These are phyloP conservation scores for Parazoanthus darwini DNA, from an alignment of 92 coral and sea anemone species.

Conservation along the genomic window DNA sequence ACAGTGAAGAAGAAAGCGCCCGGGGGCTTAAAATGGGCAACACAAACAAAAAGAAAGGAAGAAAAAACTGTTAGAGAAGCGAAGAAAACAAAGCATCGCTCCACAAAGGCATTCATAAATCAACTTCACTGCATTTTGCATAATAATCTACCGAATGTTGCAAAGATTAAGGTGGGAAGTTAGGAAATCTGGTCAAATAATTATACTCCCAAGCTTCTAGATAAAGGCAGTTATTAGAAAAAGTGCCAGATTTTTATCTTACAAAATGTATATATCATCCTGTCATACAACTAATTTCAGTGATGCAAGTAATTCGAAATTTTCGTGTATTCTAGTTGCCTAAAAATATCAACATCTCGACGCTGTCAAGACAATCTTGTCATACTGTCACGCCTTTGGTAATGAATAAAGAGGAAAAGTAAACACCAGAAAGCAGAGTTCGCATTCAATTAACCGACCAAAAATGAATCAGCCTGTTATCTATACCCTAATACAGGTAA, in stretches of 20 bases:
- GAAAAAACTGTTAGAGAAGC: background rate
- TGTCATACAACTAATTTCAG: conserved; percentile 29
- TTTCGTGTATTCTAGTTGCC: conserved; percentile 1
- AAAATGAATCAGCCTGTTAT: background rate
- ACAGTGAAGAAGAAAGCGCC: background rate
- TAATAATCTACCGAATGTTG: background rate
- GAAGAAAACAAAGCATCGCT: background rate
- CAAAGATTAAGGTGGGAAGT: background rate
- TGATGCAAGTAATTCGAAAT: conserved; percentile 19
- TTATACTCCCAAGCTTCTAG: background rate
- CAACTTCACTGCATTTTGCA: background rate
- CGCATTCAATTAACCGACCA: background rate
- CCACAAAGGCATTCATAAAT: background rate
- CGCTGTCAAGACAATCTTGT: background rate
- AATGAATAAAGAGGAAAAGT: background rate
- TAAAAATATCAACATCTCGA: conserved; percentile 4
- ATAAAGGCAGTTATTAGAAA: background rate
- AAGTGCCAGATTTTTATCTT: conserved; percentile 6
- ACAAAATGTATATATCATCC: conserved; percentile 14
- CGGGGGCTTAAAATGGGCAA: background rate
- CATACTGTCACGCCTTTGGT: background rate
- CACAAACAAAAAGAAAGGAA: background rate
- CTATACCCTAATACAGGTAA: no score
- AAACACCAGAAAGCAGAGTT: background rate
- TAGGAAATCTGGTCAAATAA: background rate